Evolutionary conservation across 2,888 invertebrate species (phyloP), one percentile per base, ranked within the genome.

Genomic region (Trachelus stipa): DNA sequence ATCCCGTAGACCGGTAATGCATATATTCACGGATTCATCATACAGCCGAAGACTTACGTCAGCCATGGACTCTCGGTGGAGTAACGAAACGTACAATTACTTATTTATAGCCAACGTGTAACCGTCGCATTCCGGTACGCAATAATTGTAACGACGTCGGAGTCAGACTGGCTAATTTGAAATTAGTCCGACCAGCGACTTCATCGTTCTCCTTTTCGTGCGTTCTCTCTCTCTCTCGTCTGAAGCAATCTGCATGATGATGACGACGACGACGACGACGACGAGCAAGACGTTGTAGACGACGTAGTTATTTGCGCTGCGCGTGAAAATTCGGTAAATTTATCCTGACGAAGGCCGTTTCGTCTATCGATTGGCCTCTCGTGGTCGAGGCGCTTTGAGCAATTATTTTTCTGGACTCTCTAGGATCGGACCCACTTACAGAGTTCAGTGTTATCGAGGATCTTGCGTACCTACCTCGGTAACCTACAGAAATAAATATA

Each of bases 61-160:
- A 71, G 71, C 71, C 71, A 34, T 34, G 33, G 9, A 15, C 71
- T 71, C 71, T 71, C 33, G 71, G 31, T 71, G 34, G 33, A 71
- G 34, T 33, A 71, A 71, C 71, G 31, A 71, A 71, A 71, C 71
- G 33, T 71, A 71, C 71, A 71, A 71, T 71, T 31, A 71, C 34
- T 71, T 71, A 34, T 71, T 71, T 34, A 34, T 34, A 34, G 33
- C 71, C 31, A 33, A 71, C 56, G 71, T 71, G 71, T 34, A 71
- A 56, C 56, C 56, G 56, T 56, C 56, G 56, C 56, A 56, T 56
- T 56, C 56, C 56, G 56, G 56, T 56, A 56, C 56, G 56, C 23
- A 56, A 56, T 56, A 56, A 56, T 56, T 56, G 56, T 56, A 56
- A 56, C 23, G 23, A 23, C 56, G 56, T 56, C 56, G 56, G 23